phyloP scores from a whole-genome alignment of 2,113 vertebrate species.

The Sinocyclocheilus anshuiensis region DNA sequence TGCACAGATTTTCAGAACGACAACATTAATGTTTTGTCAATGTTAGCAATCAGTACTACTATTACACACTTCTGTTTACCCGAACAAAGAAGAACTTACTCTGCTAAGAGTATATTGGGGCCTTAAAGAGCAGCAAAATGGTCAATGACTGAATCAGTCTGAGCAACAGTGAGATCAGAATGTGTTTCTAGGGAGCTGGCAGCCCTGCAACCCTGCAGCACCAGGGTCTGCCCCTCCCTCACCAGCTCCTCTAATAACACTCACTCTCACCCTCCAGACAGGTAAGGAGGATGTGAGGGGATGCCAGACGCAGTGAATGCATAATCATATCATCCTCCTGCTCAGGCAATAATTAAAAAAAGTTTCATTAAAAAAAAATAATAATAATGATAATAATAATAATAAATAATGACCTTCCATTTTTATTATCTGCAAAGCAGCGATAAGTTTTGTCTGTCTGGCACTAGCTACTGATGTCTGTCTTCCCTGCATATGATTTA shows the following conservation, averaged over 20 bases:
- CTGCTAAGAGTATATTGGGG: neutral
- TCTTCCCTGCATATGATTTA: slow-evolving; percentile 55
- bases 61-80: neutral
- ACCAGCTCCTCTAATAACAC: slow-evolving; percentile 43
- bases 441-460: slow-evolving; percentile 65
- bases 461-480: slow-evolving; percentile 2
- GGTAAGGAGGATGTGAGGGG: neutral
- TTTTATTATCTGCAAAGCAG: slow-evolving; percentile 65
- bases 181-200: slow-evolving; percentile 36
- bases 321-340: slow-evolving; percentile 46
- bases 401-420: slow-evolving; percentile 57
- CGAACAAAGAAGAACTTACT: neutral
- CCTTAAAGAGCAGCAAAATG: neutral
- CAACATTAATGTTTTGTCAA: neutral
- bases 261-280: slow-evolving; percentile 49
- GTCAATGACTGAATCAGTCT: slow-evolving; percentile 12
- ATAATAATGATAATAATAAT: too few species aligned
- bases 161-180: slow-evolving; percentile 26
- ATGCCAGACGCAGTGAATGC: slow-evolving; percentile 43
- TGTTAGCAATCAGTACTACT: neutral
- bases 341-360: slow-evolving; percentile 49
- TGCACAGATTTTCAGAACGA: neutral
- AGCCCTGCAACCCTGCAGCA: slow-evolving; percentile 42
- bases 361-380: slow-evolving; percentile 24
- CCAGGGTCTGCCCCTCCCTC: slow-evolving; percentile 24